Percentiles rank a stretch among this genome's conserved stretches.
Evolutionary conservation across 2,797 vertebrate genomes (phyloP).

Genomic region (Adelosebastes latens): DNA sequence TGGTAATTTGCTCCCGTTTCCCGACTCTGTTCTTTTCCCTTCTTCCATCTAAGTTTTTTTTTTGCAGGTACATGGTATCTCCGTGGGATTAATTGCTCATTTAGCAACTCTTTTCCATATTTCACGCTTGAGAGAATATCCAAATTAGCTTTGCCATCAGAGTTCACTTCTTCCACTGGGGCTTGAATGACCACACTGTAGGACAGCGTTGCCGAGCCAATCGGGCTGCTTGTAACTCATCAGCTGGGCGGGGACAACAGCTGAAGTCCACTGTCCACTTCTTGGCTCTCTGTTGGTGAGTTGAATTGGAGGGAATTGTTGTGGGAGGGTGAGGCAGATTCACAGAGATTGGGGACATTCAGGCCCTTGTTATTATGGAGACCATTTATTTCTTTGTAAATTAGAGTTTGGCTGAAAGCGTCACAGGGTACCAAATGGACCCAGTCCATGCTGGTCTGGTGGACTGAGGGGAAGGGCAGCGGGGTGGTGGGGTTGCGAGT

Average conservation of each 20-base stretch:
- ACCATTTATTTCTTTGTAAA: slow-evolving; percentile 82
- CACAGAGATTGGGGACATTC: slow-evolving; percentile 46
- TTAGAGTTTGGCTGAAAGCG: slow-evolving; percentile 82
- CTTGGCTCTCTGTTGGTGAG: slow-evolving; percentile 26
- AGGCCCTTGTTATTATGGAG: slow-evolving; percentile 71
- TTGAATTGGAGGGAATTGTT: slow-evolving; percentile 43
- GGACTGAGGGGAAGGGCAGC: slow-evolving; percentile 66
- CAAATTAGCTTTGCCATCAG: slow-evolving; percentile 82
- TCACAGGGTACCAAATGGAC: slow-evolving; percentile 84
- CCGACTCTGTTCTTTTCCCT: slow-evolving; percentile 40
- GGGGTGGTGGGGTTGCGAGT: slow-evolving; percentile 58
- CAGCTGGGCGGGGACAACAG: slow-evolving; percentile 44
- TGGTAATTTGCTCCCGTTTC: slow-evolving; percentile 41
- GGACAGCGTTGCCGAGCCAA: slow-evolving; percentile 59
- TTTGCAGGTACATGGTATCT: slow-evolving; percentile 75
- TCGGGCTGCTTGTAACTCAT: slow-evolving; percentile 42
- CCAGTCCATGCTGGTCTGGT: slow-evolving; percentile 76
- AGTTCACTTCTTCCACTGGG: slow-evolving; percentile 73
- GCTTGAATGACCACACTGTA: slow-evolving; percentile 69
- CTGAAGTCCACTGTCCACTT: slow-evolving; percentile 32
- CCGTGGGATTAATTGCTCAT: slow-evolving; percentile 82
- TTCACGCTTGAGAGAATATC: slow-evolving; percentile 78
- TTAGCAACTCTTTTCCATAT: slow-evolving; percentile 82
- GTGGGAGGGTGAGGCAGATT: slow-evolving; percentile 49
- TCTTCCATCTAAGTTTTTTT: slow-evolving; percentile 58